Percentiles rank a stretch among this genome's conserved stretches.
Conservation (phyloP, 2,888 invertebrate species). For the Labia minor region DNA sequence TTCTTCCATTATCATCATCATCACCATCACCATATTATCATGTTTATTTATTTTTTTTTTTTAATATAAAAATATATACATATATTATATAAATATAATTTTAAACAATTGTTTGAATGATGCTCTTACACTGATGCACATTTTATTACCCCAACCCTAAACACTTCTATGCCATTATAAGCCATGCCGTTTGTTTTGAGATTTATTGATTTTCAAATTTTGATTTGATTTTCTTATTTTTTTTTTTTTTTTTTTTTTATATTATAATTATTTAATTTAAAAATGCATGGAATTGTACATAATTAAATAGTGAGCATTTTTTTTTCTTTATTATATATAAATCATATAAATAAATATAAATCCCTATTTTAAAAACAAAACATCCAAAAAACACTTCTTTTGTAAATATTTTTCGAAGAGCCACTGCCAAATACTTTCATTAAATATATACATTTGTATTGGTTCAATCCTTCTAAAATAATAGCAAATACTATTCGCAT, state of each 20-base stretch:
- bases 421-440: background rate
- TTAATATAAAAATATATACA: background rate
- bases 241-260: constrained; percentile 15
- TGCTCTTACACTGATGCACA: constrained; percentile 8
- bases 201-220: too few relatives aligned
- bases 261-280: constrained; percentile 14
- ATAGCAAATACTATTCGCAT: background rate
- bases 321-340: background rate
- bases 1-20: constrained; percentile 14
- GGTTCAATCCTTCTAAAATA: background rate
- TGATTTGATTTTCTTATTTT: background rate
- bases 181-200: background rate
- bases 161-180: constrained; percentile 14
- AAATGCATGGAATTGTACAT: constrained; percentile 4
- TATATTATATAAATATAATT: too few relatives aligned
- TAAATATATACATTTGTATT: background rate
- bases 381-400: background rate
- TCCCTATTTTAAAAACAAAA: background rate
- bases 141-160: constrained; percentile 13
- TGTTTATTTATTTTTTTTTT: constrained; percentile 16
- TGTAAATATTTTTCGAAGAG: constrained; percentile 7
- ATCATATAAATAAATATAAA: background rate
- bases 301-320: background rate
- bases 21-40: too few relatives aligned
- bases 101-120: background rate